phyloP scores from a whole-genome alignment of 2,113 vertebrate genomes.

The Atrichornis clamosus region DNA sequence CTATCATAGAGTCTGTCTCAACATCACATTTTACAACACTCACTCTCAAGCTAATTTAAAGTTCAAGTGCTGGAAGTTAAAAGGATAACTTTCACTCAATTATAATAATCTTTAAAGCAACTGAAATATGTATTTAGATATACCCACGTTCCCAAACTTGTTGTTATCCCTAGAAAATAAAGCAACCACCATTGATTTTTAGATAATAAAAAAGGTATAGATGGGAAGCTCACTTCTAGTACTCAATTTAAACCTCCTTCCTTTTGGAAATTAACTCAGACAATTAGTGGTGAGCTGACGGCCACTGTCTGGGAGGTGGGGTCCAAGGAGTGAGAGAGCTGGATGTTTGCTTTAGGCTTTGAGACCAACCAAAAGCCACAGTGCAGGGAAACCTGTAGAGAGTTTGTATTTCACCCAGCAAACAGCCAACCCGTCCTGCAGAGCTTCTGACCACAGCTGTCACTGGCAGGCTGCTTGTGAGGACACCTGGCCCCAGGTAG shows the following conservation, averaged over 20 bases:
- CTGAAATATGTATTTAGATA: neutral
- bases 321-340: neutral
- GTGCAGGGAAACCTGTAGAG: fast-evolving
- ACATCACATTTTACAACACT: neutral
- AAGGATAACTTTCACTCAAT: neutral
- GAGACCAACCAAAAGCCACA: neutral
- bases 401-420: neutral
- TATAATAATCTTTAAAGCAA: neutral
- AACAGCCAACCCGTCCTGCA: neutral
- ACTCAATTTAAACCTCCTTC: neutral
- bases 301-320: neutral
- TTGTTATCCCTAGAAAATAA: neutral
- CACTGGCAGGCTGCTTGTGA: neutral
- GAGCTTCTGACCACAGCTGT: fast-evolving
- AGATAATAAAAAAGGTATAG: neutral
- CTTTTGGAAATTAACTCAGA: neutral
- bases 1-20: neutral
- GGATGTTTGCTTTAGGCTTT: neutral
- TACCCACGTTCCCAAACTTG: neutral
- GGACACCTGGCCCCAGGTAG: neutral
- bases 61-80: neutral
- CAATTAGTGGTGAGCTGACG: neutral
- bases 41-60: neutral
- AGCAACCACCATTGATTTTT: neutral
- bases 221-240: neutral